Percentiles rank a stretch among this genome's conserved stretches.
Conservation (phyloP, 2,797 vertebrate genomes). For the Momotus momota region DNA sequence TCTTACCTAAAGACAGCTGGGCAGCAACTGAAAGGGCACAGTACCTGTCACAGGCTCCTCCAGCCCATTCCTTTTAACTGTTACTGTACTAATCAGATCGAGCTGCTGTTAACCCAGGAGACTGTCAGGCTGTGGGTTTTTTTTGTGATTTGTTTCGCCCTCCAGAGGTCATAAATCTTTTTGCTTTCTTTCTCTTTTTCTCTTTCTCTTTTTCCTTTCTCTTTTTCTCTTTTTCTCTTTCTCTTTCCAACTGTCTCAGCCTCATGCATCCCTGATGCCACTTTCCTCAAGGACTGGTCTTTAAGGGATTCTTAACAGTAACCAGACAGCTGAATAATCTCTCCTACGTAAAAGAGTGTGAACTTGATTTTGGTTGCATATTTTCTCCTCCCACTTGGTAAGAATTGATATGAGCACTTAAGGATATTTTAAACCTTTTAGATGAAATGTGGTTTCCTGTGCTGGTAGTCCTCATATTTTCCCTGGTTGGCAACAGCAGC, state of each 20-base stretch:
- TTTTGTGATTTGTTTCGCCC: neutral
- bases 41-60: neutral
- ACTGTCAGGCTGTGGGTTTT: neutral
- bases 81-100: neutral
- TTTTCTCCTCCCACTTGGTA: neutral
- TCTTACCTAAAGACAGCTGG: neutral
- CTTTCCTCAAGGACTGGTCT: neutral
- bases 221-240: neutral
- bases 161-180: neutral
- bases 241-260: neutral
- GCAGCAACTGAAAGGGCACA: neutral
- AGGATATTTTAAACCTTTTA: neutral
- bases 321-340: neutral
- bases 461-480: neutral
- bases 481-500: neutral
- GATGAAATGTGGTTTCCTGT: conserved; percentile 5
- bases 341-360: neutral
- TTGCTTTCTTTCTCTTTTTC: neutral
- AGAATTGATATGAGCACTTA: neutral
- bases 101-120: neutral
- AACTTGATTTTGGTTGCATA: neutral
- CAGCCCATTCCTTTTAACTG: neutral
- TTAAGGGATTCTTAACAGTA: neutral
- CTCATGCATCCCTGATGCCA: neutral
- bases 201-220: too few relatives aligned